phyloP scores from a whole-genome alignment of 1,140 invertebrate genomes.

The Zaprionus kolodkinae region DNA sequence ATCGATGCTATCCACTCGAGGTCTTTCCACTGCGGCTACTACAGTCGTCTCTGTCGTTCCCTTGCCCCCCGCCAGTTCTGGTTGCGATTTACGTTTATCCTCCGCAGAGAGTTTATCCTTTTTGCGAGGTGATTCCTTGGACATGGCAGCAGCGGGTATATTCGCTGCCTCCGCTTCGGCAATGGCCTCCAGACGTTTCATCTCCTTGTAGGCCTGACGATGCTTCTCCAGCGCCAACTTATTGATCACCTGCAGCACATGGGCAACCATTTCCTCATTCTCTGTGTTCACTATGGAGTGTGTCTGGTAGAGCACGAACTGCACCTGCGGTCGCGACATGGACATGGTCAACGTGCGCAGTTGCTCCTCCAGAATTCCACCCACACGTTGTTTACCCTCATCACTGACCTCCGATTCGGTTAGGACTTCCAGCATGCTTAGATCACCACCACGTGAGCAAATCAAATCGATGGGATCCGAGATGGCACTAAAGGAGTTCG shows the following conservation, averaged over 20 bases:
- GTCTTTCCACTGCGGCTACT: slow-evolving; percentile 5
- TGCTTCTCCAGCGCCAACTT: slow-evolving; percentile 87
- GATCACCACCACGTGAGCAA: slow-evolving; percentile 88
- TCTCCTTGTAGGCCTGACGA: slow-evolving; percentile 75
- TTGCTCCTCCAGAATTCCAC: slow-evolving; percentile 88
- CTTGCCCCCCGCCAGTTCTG: slow-evolving; percentile 39
- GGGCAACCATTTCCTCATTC: slow-evolving; percentile 87
- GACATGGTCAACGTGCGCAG: slow-evolving; percentile 87
- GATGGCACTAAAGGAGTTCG: slow-evolving; percentile 90
- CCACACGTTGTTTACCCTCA: slow-evolving; percentile 86
- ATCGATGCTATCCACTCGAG: slow-evolving; percentile 67
- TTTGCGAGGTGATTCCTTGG: slow-evolving; percentile 66
- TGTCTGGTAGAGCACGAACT: slow-evolving; percentile 89
- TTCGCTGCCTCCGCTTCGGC: slow-evolving; percentile 76
- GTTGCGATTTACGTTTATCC: slow-evolving; percentile 53
- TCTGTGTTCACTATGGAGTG: slow-evolving; percentile 89
- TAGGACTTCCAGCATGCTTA: slow-evolving; percentile 88
- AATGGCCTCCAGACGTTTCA: slow-evolving; percentile 73
- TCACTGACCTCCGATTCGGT: slow-evolving; percentile 88
- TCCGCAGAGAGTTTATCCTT: slow-evolving; percentile 60
- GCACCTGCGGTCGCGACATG: slow-evolving; percentile 89
- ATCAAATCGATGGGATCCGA: slow-evolving; percentile 90
- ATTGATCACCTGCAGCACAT: slow-evolving; percentile 87
- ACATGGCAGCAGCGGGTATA: slow-evolving; percentile 76
- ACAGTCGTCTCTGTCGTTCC: background rate